Conservation (phyloP, 1,140 invertebrate genomes). For the Lucilia cuprina region DNA sequence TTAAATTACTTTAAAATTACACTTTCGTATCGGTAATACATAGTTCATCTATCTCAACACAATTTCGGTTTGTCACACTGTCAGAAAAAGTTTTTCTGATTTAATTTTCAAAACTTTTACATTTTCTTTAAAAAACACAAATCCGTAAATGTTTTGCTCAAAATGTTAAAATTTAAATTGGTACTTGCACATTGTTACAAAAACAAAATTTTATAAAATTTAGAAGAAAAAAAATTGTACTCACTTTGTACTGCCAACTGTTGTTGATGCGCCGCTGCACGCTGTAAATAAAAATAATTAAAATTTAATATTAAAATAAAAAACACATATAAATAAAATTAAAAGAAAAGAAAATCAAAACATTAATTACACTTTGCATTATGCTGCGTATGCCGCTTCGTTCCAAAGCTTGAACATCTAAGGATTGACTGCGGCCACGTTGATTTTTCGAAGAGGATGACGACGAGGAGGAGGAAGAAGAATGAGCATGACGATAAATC, state of each 20-base stretch:
- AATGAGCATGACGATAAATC: constrained; percentile 63
- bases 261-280: constrained; percentile 70
- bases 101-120: neutral
- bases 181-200: constrained; percentile 37
- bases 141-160: too few species aligned
- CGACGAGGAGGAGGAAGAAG: constrained; percentile 64
- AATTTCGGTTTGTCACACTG: too few species aligned
- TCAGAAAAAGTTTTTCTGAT: too few species aligned
- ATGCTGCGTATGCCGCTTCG: constrained; percentile 73
- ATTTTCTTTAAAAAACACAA: neutral
- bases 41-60: too few species aligned
- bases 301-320: constrained; percentile 45
- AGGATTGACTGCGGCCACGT: constrained; percentile 71
- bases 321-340: constrained; percentile 37
- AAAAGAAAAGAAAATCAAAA: neutral
- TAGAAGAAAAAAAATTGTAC: constrained; percentile 45
- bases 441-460: constrained; percentile 58
- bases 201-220: constrained; percentile 23
- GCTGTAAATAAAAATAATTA: constrained; percentile 66
- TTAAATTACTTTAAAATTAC: too few species aligned
- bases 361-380: constrained; percentile 44
- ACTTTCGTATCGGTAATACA: too few species aligned
- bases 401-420: constrained; percentile 78
- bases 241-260: constrained; percentile 70
- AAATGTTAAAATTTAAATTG: neutral